Evolutionary conservation across 2,888 invertebrate species (phyloP), one percentile per base, ranked within the genome.

Genomic region (Aleiodes testaceus): DNA sequence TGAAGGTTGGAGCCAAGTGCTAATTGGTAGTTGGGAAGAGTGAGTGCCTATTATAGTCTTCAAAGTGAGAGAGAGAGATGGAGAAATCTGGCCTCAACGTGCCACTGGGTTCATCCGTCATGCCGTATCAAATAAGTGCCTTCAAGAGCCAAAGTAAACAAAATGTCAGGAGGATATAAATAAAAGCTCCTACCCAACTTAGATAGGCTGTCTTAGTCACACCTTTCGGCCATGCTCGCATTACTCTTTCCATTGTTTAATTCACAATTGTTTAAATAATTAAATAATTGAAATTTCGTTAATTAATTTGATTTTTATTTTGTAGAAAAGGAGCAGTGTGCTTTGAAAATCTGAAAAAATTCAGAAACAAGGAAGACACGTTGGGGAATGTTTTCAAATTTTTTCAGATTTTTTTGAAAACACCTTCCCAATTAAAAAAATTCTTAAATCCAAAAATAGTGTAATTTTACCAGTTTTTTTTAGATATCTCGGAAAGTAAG

Each of bases 121-220:
- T 59, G 36, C 59, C 16, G 36, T 26, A 42, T 59, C 59, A 42
- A 59, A 59, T 59, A 59, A 66, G 67, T 52, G 55, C 26, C 67
- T 30, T 26, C 44, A 61, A 47, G 61, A 4, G 85, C 84, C 81
- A 84, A 84, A 85, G 85, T 85, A 85, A 84, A 85, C 85, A 84
- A 83, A 84, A 84, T 84, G 84, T 84, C 85, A 83, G 77, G 79
- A 81, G 80, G 81, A 79, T 85, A 85, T 85, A 85, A 84, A 85
- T 85, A 85, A 83, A 26, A 84, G 49, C 36, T 14, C 36, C 16
- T 36, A 59, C 36, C 59, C 9, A 59, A 59, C 42, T 59, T 59
- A 55, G 55, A 55, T 55, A 42, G 59, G 36, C 59, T 59, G 59
- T 59, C 59, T 59, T 59, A 59, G 59, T 59, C 55, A 14, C 55